Base-by-base conservation (phyloP, 1,140 invertebrate genomes). In the Brachionus manjavacas region DNA sequence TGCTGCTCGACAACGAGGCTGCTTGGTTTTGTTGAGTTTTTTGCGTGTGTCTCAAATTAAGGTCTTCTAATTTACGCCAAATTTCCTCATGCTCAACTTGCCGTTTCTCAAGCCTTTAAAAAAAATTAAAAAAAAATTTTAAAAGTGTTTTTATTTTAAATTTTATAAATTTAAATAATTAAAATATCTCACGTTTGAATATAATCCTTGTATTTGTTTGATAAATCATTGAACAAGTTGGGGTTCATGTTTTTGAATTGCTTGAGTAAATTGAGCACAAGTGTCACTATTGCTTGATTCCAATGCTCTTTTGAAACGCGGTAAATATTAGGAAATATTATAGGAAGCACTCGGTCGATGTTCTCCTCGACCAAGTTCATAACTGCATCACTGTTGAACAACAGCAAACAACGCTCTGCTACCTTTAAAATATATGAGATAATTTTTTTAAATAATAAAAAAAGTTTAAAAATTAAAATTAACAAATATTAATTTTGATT, bases 281-380 rank as follows among this genome's bases (percentile, higher is more conserved):
- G 31, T 35, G 79, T 68, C 12, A 81, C 79, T 43, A 81, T 81
- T 28, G 79, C 52, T 92, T 99, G 98, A 91, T 99, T 99, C 97
- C 97, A 99, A 90, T 99, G 97, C 87, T 94, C 95, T 90, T 98
- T 97, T 20, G 95, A 97, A 90, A 96, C 97, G 87, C 94, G 94
- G 90, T 98, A 98, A 85, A 99, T 91, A 85, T 96, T 94, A 68
- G 97, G 96, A 91, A 97, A 97, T 95, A 95, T 92, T 84, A 99
- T 95, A 41, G 90, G 90, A 74, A 90, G 86, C 84, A 90, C 87
- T 35, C 87, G 85, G 35, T 86, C 85, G 28, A 87, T 88, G 86
- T 91, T 91, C 85, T 91, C 91, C 85, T 90, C 90, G 83, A 91
- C 91, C 85, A 91, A 87, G 85, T 89, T 91, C 84, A 91, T 86